These are phyloP conservation scores for Monoplex corrugatus DNA, from an alignment of 2,888 invertebrate genomes.

Conservation along the genomic window DNA sequence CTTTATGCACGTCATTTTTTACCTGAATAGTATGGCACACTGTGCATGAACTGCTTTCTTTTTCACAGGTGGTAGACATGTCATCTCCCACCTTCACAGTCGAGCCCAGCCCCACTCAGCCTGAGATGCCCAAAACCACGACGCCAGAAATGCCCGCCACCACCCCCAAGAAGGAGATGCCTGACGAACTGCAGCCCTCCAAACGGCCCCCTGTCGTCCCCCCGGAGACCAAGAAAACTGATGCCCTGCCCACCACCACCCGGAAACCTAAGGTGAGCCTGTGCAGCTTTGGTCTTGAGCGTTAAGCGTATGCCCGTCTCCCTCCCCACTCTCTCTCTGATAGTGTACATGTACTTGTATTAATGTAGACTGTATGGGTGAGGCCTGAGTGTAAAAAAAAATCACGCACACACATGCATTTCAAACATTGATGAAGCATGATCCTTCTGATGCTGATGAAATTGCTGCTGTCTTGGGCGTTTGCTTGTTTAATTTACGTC, in stretches of 20 bases:
- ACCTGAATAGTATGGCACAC: not conserved
- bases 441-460: too few relatives aligned
- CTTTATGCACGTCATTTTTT: not conserved
- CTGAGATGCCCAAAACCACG: constrained; percentile 56
- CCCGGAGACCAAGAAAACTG: not conserved
- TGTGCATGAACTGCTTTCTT: not conserved
- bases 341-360: too few relatives aligned
- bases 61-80: constrained; percentile 78
- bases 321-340: too few relatives aligned
- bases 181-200: constrained; percentile 40
- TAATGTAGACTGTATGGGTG: too few relatives aligned
- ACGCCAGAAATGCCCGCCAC: constrained; percentile 18
- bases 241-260: not conserved
- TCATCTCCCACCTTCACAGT: constrained; percentile 77
- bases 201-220: not conserved
- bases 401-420: too few relatives aligned
- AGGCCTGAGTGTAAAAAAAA: too few relatives aligned
- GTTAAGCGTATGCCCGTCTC: too few relatives aligned
- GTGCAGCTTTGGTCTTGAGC: too few relatives aligned
- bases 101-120: constrained; percentile 67
- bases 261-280: too few relatives aligned
- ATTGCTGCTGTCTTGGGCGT: too few relatives aligned
- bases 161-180: constrained; percentile 38
- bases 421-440: too few relatives aligned
- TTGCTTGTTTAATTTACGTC: too few relatives aligned